Evolutionary conservation across 2,113 vertebrate species (phyloP).

Genomic region (Pavo muticus): DNA sequence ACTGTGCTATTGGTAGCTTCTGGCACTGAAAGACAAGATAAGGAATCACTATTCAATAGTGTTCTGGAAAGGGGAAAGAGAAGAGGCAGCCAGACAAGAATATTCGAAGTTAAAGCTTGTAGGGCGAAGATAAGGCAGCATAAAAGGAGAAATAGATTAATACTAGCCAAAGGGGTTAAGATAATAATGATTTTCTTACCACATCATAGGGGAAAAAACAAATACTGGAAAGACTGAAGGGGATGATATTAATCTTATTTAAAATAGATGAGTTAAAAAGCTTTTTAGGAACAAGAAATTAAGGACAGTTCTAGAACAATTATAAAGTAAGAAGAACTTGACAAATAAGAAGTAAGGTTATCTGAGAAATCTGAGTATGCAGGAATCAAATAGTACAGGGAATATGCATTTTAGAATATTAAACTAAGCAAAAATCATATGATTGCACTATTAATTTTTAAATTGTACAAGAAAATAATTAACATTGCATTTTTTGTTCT

Average conservation of each 20-base stretch:
- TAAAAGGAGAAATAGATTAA: slow-evolving; percentile 61
- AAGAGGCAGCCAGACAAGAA: slow-evolving; percentile 51
- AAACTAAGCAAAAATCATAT: background rate
- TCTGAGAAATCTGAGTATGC: background rate
- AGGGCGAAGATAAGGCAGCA: slow-evolving; percentile 57
- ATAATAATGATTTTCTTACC: slow-evolving; percentile 63
- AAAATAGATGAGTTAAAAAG: slow-evolving; percentile 23
- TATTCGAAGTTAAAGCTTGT: slow-evolving; percentile 46
- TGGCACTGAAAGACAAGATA: slow-evolving; percentile 64
- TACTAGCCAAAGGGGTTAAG: slow-evolving; percentile 58
- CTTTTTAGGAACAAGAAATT: slow-evolving; percentile 24
- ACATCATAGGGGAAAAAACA: slow-evolving; percentile 28
- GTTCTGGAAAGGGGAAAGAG: slow-evolving; percentile 29
- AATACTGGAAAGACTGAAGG: background rate
- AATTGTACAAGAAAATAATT: background rate
- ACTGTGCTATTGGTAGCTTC: slow-evolving; percentile 31
- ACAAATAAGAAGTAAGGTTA: slow-evolving; percentile 6
- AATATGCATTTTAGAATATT: background rate
- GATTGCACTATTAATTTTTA: background rate
- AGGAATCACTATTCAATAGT: slow-evolving; percentile 42
- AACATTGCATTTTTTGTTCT: background rate
- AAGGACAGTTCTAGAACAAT: background rate
- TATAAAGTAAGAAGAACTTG: background rate
- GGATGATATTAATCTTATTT: slow-evolving; percentile 44
- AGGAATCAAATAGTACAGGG: background rate